A percentile compares a stretch with the other conserved stretches of the same genome.
Evolutionary conservation across 2,888 invertebrate species (phyloP).

Genomic region (Volucella zonaria): DNA sequence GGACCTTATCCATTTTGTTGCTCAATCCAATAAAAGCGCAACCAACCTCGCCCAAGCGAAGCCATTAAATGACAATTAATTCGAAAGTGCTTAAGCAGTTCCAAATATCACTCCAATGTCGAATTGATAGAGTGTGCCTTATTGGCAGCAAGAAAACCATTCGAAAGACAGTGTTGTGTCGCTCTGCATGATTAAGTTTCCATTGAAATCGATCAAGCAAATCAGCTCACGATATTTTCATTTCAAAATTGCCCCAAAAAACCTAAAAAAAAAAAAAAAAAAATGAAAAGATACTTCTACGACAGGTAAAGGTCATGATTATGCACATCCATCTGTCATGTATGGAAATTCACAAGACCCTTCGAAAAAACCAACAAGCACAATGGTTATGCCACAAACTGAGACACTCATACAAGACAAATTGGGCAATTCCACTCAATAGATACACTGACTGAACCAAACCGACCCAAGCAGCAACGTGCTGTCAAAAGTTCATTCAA

Average conservation of each 20-base stretch:
- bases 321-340: constrained; percentile 10
- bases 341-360: constrained; percentile 40
- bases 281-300: background rate
- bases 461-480: background rate
- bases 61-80: constrained; percentile 42
- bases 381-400: constrained; percentile 36
- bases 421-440: constrained; percentile 55
- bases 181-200: constrained; percentile 33
- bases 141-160: background rate
- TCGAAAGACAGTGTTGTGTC: background rate
- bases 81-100: constrained; percentile 33
- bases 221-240: constrained; percentile 19
- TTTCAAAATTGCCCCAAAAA: constrained; percentile 39
- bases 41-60: constrained; percentile 1
- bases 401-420: constrained; percentile 17
- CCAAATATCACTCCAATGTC: constrained; percentile 50
- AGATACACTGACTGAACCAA: background rate
- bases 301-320: constrained; percentile 56
- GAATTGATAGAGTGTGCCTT: constrained; percentile 9
- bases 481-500: constrained; percentile 68
- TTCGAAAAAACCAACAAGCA: constrained; percentile 28
- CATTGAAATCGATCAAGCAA: constrained; percentile 55
- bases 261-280: constrained; percentile 10
- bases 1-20: constrained; percentile 25
- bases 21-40: constrained; percentile 46